Evolutionary conservation across 2,888 invertebrate species (phyloP).

Genomic region (Pyrrhosoma nymphula): DNA sequence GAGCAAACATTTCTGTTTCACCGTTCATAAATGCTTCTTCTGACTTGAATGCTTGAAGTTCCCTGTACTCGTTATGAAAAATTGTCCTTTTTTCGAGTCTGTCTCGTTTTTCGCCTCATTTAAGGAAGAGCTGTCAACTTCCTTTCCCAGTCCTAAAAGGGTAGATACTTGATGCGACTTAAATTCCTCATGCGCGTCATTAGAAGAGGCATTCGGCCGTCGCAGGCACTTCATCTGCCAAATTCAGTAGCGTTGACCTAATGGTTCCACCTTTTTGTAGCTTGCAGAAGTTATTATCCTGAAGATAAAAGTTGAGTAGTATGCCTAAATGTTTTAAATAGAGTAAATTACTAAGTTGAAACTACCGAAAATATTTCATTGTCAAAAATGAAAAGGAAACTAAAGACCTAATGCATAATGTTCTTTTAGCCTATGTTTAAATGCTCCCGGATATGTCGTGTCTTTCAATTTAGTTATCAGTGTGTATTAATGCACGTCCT

Average conservation of each 20-base stretch:
- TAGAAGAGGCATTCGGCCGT: not conserved
- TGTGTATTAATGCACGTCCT: no score
- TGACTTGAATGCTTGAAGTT: not conserved
- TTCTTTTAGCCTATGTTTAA: no score
- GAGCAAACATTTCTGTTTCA: not conserved
- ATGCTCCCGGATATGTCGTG: no score
- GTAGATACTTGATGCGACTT: not conserved
- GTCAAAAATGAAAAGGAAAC: no score
- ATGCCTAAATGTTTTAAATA: no score
- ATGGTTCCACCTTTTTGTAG: no score
- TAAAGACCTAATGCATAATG: no score
- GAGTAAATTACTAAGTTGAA: no score
- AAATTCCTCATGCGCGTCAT: not conserved
- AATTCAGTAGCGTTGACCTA: not conserved
- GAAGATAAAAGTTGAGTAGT: no score
- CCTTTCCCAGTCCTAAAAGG: not conserved
- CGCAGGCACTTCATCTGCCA: not conserved
- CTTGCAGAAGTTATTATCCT: no score
- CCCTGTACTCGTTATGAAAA: not conserved
- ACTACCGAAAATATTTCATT: no score
- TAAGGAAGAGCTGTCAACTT: not conserved
- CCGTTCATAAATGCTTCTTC: not conserved
- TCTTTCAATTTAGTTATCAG: no score
- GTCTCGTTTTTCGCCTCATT: not conserved
- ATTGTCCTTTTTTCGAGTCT: not conserved